Evolutionary conservation across 2,888 invertebrate species (phyloP), one percentile per base, ranked within the genome.

Genomic region (Fragum sueziense): DNA sequence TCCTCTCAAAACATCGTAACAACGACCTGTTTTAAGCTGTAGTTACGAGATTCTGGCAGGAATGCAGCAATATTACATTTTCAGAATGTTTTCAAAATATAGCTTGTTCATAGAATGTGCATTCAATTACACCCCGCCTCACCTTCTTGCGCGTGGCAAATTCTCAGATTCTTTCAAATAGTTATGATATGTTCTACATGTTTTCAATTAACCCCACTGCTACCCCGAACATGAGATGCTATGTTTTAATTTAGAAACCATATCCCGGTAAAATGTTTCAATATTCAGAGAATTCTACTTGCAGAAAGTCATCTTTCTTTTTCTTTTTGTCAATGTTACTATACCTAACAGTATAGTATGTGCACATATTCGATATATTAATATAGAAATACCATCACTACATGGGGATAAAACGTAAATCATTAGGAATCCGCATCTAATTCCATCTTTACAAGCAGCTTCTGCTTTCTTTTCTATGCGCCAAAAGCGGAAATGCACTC

Each of bases 201-300:
- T 57, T 57, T 57, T 27, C 27, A 57, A 57, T 57, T 57, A 57
- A 47, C 47, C 57, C 2, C 27, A 9, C 27, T 14, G 57, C 57
- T 20, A 9, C 27, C n/a, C 57, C 29, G 57, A 29, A 57, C 57
- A 25, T 25, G 57, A 57, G 57, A 7, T 57, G 29, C 29, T 25
- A 7, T 25, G 20, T 57, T 57, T 57, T 57, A 57, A 57, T 57
- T 57, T 57, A 57, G 57, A 57, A 57, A 29, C 57, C 57, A 57
- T 57, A 57, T 27, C 29, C n/a, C 47, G 47, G 47, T 47, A n/a
- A 47, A 57, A 57, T 57, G 57, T 57, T 29, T 7, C 27, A 57
- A 57, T 25, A 47, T 47, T 47, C 47, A 20, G 20, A 47, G n/a
- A 47, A n/a, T 47, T n/a, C n/a, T n/a, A n/a, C n/a, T n/a, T n/a